phyloP scores from a whole-genome alignment of 2,113 vertebrate species.

The Ondatra zibethicus region DNA sequence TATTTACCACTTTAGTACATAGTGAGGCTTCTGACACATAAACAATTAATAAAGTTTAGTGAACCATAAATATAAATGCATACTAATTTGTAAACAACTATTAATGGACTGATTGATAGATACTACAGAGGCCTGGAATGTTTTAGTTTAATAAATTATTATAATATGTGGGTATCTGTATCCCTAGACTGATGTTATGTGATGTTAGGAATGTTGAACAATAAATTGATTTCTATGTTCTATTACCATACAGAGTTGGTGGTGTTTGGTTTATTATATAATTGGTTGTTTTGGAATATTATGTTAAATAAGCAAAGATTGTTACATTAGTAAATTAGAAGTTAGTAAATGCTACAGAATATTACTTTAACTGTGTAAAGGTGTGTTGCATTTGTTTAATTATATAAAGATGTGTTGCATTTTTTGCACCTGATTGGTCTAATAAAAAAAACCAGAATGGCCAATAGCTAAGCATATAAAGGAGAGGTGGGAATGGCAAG shows the following conservation, averaged over 20 bases:
- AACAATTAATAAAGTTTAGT: background rate
- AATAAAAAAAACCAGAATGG: too few species aligned
- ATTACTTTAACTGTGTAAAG: too few species aligned
- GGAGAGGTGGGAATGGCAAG: too few species aligned
- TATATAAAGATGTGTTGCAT: too few species aligned
- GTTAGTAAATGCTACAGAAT: too few species aligned
- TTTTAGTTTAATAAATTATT: background rate
- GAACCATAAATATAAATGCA: slow-evolving; percentile 22
- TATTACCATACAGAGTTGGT: background rate
- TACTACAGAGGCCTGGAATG: background rate
- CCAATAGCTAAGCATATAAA: too few species aligned
- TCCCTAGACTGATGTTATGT: background rate
- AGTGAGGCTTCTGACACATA: background rate
- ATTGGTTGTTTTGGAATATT: too few species aligned
- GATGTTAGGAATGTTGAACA: background rate
- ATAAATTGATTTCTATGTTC: background rate
- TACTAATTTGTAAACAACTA: background rate
- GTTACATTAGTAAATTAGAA: too few species aligned
- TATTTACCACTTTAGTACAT: background rate
- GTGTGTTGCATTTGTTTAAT: too few species aligned
- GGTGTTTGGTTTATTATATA: background rate
- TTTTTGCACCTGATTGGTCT: too few species aligned
- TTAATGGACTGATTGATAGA: background rate
- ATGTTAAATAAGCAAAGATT: too few species aligned
- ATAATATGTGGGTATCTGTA: background rate